These are phyloP conservation scores for Bucco capensis DNA, from an alignment of 2,113 vertebrate species.

Conservation along the genomic window DNA sequence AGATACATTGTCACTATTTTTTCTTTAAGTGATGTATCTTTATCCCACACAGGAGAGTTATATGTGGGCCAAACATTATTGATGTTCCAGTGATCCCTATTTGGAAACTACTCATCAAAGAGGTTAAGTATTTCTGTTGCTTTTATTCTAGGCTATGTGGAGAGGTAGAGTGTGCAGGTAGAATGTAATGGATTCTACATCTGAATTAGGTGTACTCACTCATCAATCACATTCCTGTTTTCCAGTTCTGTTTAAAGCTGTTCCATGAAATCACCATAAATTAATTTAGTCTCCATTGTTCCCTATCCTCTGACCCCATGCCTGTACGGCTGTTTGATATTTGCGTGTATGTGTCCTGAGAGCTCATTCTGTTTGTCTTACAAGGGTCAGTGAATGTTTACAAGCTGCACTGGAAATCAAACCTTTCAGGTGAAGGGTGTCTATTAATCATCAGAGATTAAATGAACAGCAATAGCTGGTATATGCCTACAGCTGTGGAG, in stretches of 20 bases:
- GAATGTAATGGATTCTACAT: neutral
- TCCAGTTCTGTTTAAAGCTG: neutral
- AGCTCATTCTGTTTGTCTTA: neutral
- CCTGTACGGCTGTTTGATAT: neutral
- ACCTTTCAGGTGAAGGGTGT: neutral
- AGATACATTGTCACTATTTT: neutral
- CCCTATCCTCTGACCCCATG: neutral
- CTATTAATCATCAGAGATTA: neutral
- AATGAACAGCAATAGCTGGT: neutral
- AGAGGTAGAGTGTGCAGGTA: neutral
- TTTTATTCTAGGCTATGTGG: neutral
- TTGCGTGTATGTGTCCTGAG: neutral
- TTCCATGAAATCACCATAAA: neutral
- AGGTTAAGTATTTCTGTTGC: constrained; percentile 59
- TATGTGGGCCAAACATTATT: constrained; percentile 78
- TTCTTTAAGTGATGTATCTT: neutral
- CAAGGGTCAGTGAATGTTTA: neutral
- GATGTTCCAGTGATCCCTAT: constrained; percentile 75
- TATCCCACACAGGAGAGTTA: constrained; percentile 62
- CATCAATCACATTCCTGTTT: neutral
- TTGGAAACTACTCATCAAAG: constrained; percentile 82
- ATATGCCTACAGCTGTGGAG: neutral
- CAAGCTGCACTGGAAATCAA: neutral
- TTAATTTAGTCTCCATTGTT: neutral
- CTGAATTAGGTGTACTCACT: neutral